These are phyloP conservation scores for Portevinia maculata DNA, from an alignment of 2,888 invertebrate genomes.

Conservation along the genomic window DNA sequence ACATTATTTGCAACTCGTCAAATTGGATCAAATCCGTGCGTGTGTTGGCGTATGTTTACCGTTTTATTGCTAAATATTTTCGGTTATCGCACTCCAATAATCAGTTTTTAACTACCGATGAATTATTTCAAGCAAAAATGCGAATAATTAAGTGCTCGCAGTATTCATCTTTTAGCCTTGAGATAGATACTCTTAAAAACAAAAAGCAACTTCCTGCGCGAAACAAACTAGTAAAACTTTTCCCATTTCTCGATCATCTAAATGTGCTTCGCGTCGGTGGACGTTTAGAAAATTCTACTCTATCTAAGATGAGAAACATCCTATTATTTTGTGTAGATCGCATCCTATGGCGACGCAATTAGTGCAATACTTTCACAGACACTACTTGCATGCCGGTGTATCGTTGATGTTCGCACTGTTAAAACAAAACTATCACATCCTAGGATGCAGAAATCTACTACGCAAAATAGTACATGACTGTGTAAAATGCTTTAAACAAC, in stretches of 20 bases:
- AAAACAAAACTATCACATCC: conserved; percentile 20
- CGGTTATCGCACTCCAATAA: too few species aligned
- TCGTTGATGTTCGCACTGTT: conserved; percentile 20
- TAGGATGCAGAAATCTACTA: conserved; percentile 17
- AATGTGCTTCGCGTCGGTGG: conserved; percentile 41
- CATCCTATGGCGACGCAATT: conserved; percentile 16
- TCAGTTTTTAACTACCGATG: background rate
- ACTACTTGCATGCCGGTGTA: conserved; percentile 21
- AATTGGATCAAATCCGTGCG: conserved; percentile 17
- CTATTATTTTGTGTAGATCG: conserved; percentile 35
- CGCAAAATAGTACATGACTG: conserved; percentile 20
- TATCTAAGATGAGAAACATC: conserved; percentile 35
- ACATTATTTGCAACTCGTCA: conserved; percentile 8
- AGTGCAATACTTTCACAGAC: conserved; percentile 9
- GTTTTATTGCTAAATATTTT: conserved; percentile 5
- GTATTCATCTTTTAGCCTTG: background rate
- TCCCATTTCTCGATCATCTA: conserved; percentile 11
- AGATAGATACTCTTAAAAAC: conserved; percentile 15
- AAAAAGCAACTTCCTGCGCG: background rate
- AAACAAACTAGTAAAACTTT: background rate
- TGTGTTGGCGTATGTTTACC: background rate
- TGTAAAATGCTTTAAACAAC: conserved; percentile 6
- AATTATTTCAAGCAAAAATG: background rate
- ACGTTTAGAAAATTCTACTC: conserved; percentile 20
- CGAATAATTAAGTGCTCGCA: conserved; percentile 9